Percentiles rank a stretch among this genome's conserved stretches.
These are phyloP conservation scores for Lagopus muta DNA, from an alignment of 2,113 vertebrate species.

Conservation along the genomic window DNA sequence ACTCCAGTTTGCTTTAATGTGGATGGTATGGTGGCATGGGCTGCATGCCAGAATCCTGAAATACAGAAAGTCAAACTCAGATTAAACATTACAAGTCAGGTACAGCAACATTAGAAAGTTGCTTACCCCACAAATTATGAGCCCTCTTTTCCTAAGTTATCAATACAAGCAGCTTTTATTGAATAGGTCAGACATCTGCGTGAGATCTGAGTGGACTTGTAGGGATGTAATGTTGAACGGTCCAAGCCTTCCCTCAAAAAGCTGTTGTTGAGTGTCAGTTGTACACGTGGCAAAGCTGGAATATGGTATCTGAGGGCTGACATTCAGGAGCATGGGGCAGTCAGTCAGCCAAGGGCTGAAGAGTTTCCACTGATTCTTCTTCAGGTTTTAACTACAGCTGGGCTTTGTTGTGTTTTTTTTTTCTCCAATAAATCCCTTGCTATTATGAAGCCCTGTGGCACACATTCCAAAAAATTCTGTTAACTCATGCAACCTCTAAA, in stretches of 20 bases:
- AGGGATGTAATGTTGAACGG: background rate
- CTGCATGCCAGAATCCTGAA: background rate
- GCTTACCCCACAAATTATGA: background rate
- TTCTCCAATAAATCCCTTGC: background rate
- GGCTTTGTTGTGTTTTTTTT: background rate
- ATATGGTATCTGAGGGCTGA: background rate
- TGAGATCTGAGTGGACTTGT: background rate
- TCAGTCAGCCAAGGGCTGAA: background rate
- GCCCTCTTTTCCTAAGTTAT: background rate
- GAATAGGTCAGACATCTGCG: background rate
- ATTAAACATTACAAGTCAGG: background rate
- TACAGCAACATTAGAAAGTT: background rate
- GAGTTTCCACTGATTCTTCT: background rate
- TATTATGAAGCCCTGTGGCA: background rate
- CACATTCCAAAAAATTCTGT: slow-evolving; percentile 17
- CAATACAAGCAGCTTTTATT: background rate
- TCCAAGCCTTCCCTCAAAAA: background rate
- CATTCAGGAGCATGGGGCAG: background rate
- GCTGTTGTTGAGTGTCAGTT: background rate
- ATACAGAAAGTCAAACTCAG: background rate
- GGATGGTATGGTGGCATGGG: background rate
- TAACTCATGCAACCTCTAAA: slow-evolving; percentile 9
- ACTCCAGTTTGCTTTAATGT: background rate
- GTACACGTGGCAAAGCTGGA: background rate
- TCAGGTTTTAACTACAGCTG: background rate